Percentiles rank a stretch among this genome's conserved stretches.
Conservation (phyloP, 2,797 vertebrate genomes). For the Acanthurus tractus region DNA sequence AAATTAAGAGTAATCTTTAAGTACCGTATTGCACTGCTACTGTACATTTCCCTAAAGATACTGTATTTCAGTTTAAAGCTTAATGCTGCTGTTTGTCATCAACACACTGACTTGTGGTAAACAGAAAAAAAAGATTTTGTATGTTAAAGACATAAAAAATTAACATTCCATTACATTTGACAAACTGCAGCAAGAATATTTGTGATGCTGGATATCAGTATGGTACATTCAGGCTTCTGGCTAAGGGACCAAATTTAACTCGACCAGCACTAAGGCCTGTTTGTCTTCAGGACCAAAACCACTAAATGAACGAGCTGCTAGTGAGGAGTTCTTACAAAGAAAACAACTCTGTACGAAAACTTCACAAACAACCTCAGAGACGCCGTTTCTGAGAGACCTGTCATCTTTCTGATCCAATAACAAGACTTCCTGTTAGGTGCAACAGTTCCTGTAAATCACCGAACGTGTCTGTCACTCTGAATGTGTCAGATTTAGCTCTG, state of each 20-base stretch:
- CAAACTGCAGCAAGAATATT: slow-evolving; percentile 41
- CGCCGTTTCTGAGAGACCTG: slow-evolving; percentile 16
- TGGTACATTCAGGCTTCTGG: slow-evolving; percentile 49
- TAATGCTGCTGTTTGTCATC: slow-evolving; percentile 28
- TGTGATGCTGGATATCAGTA: slow-evolving; percentile 20
- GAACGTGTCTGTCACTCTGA: slow-evolving; percentile 19
- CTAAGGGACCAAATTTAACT: slow-evolving; percentile 71
- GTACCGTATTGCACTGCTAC: slow-evolving; percentile 34
- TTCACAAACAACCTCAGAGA: slow-evolving; percentile 44
- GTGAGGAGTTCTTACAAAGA: slow-evolving; percentile 52
- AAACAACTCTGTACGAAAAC: slow-evolving; percentile 37
- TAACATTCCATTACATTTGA: slow-evolving; percentile 50
- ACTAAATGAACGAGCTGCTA: slow-evolving; percentile 73
- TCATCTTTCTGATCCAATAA: slow-evolving; percentile 29
- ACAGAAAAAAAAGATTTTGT: slow-evolving; percentile 8
- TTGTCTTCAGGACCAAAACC: slow-evolving; percentile 74
- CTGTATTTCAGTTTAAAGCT: slow-evolving; percentile 23
- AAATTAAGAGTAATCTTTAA: slow-evolving; percentile 38
- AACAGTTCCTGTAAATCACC: slow-evolving; percentile 38
- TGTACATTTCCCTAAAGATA: slow-evolving; percentile 28
- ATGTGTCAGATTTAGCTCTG: slow-evolving; percentile 43
- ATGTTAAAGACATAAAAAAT: neutral
- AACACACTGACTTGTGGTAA: neutral
- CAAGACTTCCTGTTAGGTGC: slow-evolving; percentile 35
- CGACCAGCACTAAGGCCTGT: slow-evolving; percentile 47